Evolutionary conservation across 2,797 vertebrate genomes (phyloP).

Genomic region (Poeciliopsis presidionis): DNA sequence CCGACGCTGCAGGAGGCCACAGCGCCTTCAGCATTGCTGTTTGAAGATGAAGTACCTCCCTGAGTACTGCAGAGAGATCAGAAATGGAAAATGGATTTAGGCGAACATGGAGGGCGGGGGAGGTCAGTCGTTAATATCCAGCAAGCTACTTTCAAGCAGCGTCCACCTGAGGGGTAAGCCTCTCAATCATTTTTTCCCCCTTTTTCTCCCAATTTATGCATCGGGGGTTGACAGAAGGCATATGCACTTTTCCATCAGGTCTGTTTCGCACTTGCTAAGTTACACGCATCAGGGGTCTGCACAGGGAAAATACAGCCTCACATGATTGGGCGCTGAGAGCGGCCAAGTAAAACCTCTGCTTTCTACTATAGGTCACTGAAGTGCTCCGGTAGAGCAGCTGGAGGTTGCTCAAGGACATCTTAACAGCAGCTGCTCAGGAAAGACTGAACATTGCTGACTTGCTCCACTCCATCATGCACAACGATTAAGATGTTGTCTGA

Average conservation of each 20-base stretch:
- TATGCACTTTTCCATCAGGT: slow-evolving; percentile 31
- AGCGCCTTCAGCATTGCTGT: slow-evolving; percentile 37
- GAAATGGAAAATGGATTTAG: slow-evolving; percentile 61
- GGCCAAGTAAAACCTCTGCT: slow-evolving; percentile 22
- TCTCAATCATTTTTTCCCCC: slow-evolving; percentile 22
- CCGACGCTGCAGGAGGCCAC: slow-evolving; percentile 33
- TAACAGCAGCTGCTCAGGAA: slow-evolving; percentile 36
- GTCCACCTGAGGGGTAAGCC: slow-evolving; percentile 32
- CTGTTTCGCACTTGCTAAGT: slow-evolving; percentile 33
- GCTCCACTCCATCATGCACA: slow-evolving; percentile 21
- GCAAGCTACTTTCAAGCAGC: slow-evolving; percentile 41
- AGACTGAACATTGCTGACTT: slow-evolving; percentile 16
- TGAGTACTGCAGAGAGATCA: slow-evolving; percentile 41
- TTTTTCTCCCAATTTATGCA: slow-evolving; percentile 18
- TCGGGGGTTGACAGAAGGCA: slow-evolving; percentile 23
- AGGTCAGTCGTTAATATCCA: slow-evolving; percentile 33
- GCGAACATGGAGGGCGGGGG: slow-evolving; percentile 8
- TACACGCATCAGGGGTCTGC: slow-evolving; percentile 21
- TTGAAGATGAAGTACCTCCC: slow-evolving; percentile 53
- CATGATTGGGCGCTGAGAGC: slow-evolving; percentile 4
- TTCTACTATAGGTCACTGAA: slow-evolving; percentile 8
- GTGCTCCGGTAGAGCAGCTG: slow-evolving; percentile 36
- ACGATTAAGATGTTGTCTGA: slow-evolving; percentile 48
- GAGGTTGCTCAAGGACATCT: slow-evolving; percentile 55
- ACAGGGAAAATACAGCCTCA: neutral